Evolutionary conservation across 2,888 invertebrate genomes (phyloP).

Genomic region (Empis stercorea): DNA sequence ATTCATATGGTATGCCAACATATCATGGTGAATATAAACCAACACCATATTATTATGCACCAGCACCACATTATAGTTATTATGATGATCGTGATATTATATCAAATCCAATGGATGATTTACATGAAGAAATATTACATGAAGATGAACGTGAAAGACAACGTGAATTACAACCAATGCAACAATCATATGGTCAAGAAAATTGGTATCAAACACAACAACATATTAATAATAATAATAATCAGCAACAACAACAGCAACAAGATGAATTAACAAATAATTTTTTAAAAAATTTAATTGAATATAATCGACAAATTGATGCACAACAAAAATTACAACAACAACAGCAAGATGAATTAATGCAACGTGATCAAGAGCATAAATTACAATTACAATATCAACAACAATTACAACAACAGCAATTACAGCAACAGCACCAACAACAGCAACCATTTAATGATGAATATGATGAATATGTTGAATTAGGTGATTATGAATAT

Average conservation of each 20-base stretch:
- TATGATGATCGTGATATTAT: constrained; percentile 31
- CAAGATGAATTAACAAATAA: constrained; percentile 30
- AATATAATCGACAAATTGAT: constrained; percentile 41
- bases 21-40: constrained; percentile 22
- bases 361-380: constrained; percentile 30
- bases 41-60: constrained; percentile 37
- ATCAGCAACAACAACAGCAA: constrained; percentile 37
- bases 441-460: constrained; percentile 19
- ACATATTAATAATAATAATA: constrained; percentile 31
- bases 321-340: constrained; percentile 39
- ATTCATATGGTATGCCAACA: constrained; percentile 19
- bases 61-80: constrained; percentile 32
- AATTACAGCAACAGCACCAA: constrained; percentile 2
- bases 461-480: constrained; percentile 44
- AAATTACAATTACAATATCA: constrained; percentile 7
- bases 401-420: constrained; percentile 4
- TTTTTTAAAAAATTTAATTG: constrained; percentile 50
- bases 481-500: constrained; percentile 14
- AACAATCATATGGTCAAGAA: constrained; percentile 40
- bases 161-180: constrained; percentile 9
- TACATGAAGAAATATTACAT: constrained; percentile 46
- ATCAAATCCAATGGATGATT: constrained; percentile 39
- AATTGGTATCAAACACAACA: constrained; percentile 41
- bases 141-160: constrained; percentile 45
- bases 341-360: constrained; percentile 32